Conservation (phyloP, 2,797 vertebrate species). For the Centroberyx gerrardi region DNA sequence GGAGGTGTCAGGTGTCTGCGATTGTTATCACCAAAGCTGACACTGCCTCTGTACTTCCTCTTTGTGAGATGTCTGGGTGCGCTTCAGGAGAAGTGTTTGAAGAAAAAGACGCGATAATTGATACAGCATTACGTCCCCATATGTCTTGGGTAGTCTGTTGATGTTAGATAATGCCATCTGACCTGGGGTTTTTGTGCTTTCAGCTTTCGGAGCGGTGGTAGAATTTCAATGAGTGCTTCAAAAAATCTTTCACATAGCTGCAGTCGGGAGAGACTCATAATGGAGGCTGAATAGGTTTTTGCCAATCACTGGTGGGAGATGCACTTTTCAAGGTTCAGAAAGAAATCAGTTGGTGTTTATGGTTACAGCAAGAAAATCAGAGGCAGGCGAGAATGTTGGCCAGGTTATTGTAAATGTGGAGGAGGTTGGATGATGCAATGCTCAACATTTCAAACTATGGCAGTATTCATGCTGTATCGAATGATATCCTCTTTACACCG, state of each 20-base stretch:
- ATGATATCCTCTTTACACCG: not conserved
- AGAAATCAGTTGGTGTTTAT: too few relatives aligned
- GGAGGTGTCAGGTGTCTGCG: constrained; percentile 62
- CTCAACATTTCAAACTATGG: too few relatives aligned
- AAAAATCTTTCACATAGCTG: not conserved
- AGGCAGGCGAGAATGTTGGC: too few relatives aligned
- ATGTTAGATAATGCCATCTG: constrained; percentile 22
- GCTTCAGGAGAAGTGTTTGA: constrained; percentile 45
- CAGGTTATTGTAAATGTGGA: too few relatives aligned
- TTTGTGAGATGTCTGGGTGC: constrained; percentile 46
- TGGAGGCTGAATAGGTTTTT: too few relatives aligned
- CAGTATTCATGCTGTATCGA: too few relatives aligned
- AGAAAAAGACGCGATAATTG: constrained; percentile 50
- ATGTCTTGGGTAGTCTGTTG: constrained; percentile 15
- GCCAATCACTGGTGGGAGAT: too few relatives aligned
- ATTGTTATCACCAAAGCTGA: constrained; percentile 68
- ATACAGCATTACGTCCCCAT: constrained; percentile 22
- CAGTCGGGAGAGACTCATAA: too few relatives aligned
- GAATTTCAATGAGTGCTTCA: constrained; percentile 16
- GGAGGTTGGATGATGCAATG: too few relatives aligned
- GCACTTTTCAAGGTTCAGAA: too few relatives aligned
- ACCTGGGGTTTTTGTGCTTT: constrained; percentile 12
- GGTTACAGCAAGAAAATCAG: too few relatives aligned
- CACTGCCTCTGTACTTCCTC: constrained; percentile 47
- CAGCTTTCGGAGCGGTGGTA: constrained; percentile 1